phyloP scores from a whole-genome alignment of 37 sponge, comb jelly and placozoan species.

The Chondrosia reniformis region DNA sequence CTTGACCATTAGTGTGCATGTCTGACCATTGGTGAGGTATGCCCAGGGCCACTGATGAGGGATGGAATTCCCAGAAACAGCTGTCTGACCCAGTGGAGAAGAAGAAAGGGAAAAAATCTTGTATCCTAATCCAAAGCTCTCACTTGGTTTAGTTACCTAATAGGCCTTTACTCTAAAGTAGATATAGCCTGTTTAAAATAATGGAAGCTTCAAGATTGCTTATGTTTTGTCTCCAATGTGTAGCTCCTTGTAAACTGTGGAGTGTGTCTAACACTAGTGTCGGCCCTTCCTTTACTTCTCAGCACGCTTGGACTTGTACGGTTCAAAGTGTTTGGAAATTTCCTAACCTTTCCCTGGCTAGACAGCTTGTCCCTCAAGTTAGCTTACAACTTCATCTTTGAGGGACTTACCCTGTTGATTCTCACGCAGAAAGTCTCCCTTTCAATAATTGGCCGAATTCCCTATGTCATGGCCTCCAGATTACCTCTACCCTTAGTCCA shows the following conservation, averaged over 20 bases:
- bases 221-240: no score
- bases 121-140: no score
- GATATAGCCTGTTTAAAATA: no score
- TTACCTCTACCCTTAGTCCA: no score
- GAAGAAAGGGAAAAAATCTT: no score
- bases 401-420: constrained; percentile 1
- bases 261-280: neutral
- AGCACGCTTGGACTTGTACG: constrained; percentile 15
- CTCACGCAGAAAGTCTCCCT: constrained; percentile 15
- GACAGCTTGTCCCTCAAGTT: neutral
- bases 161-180: no score
- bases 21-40: neutral
- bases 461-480: no score
- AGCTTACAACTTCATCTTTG: constrained; percentile 14
- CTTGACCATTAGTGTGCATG: neutral
- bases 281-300: constrained; percentile 14
- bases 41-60: no score
- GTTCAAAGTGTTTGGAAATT: constrained; percentile 15
- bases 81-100: no score
- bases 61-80: no score
- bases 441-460: neutral
- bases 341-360: constrained; percentile 22
- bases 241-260: constrained; percentile 11
- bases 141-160: no score
- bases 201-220: no score